Conservation (phyloP, 2,797 vertebrate species). For the Karalla daura region DNA sequence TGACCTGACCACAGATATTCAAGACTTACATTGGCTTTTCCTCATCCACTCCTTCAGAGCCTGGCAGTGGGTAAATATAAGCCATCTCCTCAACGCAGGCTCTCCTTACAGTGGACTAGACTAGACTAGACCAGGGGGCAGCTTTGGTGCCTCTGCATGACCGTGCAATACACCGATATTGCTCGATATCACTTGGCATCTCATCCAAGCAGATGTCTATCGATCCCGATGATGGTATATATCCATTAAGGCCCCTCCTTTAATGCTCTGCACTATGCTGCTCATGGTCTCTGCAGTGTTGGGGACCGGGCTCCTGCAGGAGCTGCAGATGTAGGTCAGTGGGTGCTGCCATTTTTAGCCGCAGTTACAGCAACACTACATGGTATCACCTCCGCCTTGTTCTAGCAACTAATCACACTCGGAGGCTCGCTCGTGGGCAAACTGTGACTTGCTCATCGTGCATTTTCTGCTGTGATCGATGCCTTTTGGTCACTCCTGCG, state of each 20-base stretch:
- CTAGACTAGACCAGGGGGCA: too few relatives aligned
- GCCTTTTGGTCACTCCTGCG: too few relatives aligned
- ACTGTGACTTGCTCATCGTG: too few relatives aligned
- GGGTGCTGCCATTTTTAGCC: conserved; percentile 61
- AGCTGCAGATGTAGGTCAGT: conserved; percentile 72
- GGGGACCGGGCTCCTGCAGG: conserved; percentile 9
- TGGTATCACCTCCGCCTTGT: background rate
- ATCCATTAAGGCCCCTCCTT: background rate
- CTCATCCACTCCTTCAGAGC: too few relatives aligned
- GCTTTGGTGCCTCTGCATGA: background rate
- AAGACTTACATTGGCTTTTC: too few relatives aligned
- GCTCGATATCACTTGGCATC: background rate
- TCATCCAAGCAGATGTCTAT: background rate
- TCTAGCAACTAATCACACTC: too few relatives aligned
- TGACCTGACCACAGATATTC: too few relatives aligned
- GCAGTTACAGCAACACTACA: background rate
- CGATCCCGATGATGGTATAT: too few relatives aligned
- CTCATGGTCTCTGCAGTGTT: background rate
- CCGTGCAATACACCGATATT: background rate
- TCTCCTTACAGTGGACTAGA: too few relatives aligned
- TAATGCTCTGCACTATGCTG: background rate
- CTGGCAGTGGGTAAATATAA: background rate
- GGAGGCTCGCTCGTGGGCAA: background rate
- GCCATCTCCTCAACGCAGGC: background rate
- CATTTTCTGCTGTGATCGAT: too few relatives aligned